Conservation (phyloP, 2,888 invertebrate species). For the Harpalus rubripes region DNA sequence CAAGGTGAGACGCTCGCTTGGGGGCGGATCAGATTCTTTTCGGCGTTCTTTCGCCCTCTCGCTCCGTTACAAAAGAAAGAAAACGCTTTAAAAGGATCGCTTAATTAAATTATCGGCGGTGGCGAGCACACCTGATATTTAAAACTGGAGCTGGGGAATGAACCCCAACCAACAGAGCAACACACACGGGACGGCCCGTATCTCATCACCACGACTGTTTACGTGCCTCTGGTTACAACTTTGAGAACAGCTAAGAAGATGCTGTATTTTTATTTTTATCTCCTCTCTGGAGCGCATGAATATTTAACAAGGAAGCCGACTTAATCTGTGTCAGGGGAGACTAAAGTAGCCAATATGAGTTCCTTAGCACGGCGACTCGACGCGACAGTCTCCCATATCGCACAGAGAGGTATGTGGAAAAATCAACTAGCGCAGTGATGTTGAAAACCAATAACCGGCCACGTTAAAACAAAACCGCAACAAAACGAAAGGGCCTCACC, state of each 20-base stretch:
- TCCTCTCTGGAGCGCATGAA: constrained; percentile 80
- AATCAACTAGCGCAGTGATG: constrained; percentile 71
- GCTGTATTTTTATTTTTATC: constrained; percentile 80
- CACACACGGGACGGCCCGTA: constrained; percentile 70
- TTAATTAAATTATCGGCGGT: constrained; percentile 78
- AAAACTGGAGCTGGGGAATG: constrained; percentile 73
- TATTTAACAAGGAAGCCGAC: constrained; percentile 80
- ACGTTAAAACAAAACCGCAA: constrained; percentile 73
- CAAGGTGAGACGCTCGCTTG: constrained; percentile 42
- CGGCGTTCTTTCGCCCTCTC: constrained; percentile 66
- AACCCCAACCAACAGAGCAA: constrained; percentile 7
- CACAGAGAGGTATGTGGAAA: constrained; percentile 69
- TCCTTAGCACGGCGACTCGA: constrained; percentile 72
- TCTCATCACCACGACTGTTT: constrained; percentile 77
- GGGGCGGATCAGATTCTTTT: constrained; percentile 67
- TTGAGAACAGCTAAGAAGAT: constrained; percentile 74
- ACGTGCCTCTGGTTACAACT: constrained; percentile 73
- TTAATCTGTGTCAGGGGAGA: constrained; percentile 81
- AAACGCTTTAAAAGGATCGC: constrained; percentile 75
- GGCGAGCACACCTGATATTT: constrained; percentile 75
- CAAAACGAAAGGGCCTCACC: constrained; percentile 69
- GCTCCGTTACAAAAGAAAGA: constrained; percentile 72
- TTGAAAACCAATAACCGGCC: constrained; percentile 73
- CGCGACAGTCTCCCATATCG: background rate
- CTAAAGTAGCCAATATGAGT: constrained; percentile 77